Conservation (phyloP, 2,888 invertebrate species). For the Polymixis lichenea region DNA sequence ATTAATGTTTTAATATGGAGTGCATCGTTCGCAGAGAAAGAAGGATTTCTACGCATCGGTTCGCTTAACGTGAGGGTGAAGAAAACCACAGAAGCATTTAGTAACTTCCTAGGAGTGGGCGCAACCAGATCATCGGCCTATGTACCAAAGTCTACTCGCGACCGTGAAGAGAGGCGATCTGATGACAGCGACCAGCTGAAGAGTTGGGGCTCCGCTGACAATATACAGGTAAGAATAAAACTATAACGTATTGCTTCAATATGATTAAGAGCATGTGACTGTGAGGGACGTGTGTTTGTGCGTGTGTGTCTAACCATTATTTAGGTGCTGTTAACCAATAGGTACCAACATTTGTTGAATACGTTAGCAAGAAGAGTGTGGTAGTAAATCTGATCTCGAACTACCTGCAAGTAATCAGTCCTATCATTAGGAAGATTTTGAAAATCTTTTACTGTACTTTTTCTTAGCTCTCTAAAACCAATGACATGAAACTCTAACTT, state of each 20-base stretch:
- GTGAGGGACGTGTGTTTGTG: neutral
- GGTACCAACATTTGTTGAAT: neutral
- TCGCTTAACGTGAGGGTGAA: constrained; percentile 97
- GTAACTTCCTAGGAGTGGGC: constrained; percentile 96
- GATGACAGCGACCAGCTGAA: constrained; percentile 93
- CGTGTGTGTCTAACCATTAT: neutral
- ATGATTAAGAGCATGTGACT: neutral
- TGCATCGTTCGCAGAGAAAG: constrained; percentile 92
- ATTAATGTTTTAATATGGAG: constrained; percentile 20
- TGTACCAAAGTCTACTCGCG: constrained; percentile 81
- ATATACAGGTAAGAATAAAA: constrained; percentile 91
- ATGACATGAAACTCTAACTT: neutral
- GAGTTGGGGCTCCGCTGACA: constrained; percentile 97
- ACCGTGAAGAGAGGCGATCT: constrained; percentile 80
- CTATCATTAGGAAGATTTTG: neutral
- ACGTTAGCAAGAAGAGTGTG: neutral
- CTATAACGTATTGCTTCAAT: neutral
- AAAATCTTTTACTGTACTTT: neutral
- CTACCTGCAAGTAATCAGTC: neutral
- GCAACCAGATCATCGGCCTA: constrained; percentile 89
- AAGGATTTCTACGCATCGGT: constrained; percentile 97
- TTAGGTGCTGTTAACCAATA: neutral
- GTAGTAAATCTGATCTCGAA: neutral
- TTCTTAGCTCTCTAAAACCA: neutral
- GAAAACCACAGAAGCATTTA: constrained; percentile 97